Percentiles rank a stretch among this genome's conserved stretches.
Evolutionary conservation across 2,888 invertebrate genomes (phyloP).

Genomic region (Heliconius ismenius): DNA sequence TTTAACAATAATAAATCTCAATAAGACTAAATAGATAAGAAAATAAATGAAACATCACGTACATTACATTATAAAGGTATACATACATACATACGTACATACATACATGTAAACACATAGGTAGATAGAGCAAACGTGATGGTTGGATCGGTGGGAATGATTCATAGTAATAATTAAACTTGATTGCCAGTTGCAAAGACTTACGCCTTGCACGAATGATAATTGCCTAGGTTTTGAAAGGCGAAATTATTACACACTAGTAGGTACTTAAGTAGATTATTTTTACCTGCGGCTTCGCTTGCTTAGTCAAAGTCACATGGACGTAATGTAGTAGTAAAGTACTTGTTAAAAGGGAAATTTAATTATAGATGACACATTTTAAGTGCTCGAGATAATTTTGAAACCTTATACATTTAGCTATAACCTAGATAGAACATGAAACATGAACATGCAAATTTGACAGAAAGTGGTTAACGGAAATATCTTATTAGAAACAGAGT

Average conservation of each 20-base stretch:
- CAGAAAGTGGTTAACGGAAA: too few relatives aligned
- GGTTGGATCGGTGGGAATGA: slow-evolving; percentile 28
- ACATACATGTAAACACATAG: neutral
- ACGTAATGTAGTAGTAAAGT: too few relatives aligned
- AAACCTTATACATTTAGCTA: too few relatives aligned
- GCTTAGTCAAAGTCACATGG: too few relatives aligned
- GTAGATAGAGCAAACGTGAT: slow-evolving; percentile 12
- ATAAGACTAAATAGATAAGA: slow-evolving; percentile 7
- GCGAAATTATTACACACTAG: slow-evolving; percentile 26
- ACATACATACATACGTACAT: neutral
- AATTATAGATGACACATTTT: too few relatives aligned
- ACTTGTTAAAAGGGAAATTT: too few relatives aligned
- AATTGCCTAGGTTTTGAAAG: slow-evolving; percentile 26
- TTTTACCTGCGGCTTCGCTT: neutral
- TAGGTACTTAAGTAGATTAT: neutral
- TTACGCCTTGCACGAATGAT: slow-evolving; percentile 26
- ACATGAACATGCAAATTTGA: too few relatives aligned
- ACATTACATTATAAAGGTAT: neutral
- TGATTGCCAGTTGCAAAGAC: slow-evolving; percentile 19
- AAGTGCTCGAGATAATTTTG: too few relatives aligned
- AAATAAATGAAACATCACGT: slow-evolving; percentile 9
- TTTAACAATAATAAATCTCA: neutral
- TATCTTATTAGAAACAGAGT: too few relatives aligned
- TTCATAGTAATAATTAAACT: slow-evolving; percentile 31
- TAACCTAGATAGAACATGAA: too few relatives aligned